These are phyloP conservation scores for Leucoma salicis DNA, from an alignment of 2,888 invertebrate species.

Conservation along the genomic window DNA sequence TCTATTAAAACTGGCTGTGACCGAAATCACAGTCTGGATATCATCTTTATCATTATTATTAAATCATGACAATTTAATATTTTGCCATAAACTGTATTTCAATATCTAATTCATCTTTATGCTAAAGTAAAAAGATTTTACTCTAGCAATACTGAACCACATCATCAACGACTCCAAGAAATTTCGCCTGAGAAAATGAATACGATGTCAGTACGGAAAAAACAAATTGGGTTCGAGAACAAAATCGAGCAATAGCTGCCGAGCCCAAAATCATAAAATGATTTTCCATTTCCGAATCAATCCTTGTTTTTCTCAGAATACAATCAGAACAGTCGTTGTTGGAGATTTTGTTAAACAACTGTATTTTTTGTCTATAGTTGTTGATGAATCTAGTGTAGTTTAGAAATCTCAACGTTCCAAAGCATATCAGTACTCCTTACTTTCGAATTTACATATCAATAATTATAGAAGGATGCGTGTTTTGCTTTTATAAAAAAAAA, in stretches of 20 bases:
- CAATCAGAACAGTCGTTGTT: conserved; percentile 49
- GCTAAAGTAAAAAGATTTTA: too few species aligned
- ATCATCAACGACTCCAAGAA: conserved; percentile 1
- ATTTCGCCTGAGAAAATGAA: conserved; percentile 5
- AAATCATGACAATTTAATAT: too few species aligned
- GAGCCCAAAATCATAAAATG: conserved; percentile 47
- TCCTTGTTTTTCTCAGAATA: conserved; percentile 46
- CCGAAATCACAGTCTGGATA: too few species aligned
- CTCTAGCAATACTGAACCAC: conserved; percentile 1
- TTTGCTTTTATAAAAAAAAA: too few species aligned
- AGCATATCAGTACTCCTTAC: too few species aligned
- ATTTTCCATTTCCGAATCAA: conserved; percentile 43
- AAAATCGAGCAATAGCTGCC: conserved; percentile 24
- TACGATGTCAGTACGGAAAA: conserved; percentile 15
- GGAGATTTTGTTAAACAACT: conserved; percentile 50
- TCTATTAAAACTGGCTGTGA: too few species aligned
- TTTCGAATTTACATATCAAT: too few species aligned
- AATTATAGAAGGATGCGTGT: too few species aligned
- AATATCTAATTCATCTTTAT: too few species aligned
- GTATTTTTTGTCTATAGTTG: conserved; percentile 38
- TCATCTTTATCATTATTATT: too few species aligned
- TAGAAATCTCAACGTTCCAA: too few species aligned
- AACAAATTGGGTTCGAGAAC: conserved; percentile 32
- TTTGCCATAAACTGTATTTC: too few species aligned
- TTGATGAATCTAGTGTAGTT: background rate